phyloP scores from a whole-genome alignment of 64 coral and sea anemone genomes.

The Acropora tenuis region DNA sequence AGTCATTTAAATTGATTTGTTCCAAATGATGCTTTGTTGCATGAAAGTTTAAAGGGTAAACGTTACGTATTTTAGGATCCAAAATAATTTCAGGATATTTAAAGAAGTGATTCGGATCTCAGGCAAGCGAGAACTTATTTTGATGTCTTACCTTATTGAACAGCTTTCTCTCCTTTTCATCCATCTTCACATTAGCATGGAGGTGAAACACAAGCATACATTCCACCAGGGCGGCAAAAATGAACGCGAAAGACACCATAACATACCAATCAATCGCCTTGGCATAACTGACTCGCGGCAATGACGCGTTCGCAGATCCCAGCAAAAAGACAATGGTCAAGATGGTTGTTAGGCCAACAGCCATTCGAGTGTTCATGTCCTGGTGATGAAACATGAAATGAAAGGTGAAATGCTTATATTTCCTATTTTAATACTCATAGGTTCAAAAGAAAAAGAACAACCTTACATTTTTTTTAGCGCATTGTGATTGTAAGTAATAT shows the following conservation, averaged over 20 bases:
- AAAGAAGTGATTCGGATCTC: neutral
- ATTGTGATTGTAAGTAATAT: too few species aligned
- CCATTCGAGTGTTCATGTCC: slow-evolving; percentile 62
- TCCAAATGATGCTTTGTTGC: too few species aligned
- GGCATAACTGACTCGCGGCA: slow-evolving; percentile 77
- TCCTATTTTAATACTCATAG: too few species aligned
- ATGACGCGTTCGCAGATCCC: slow-evolving; percentile 49
- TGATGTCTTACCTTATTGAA: neutral
- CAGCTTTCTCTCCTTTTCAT: neutral
- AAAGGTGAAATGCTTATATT: too few species aligned
- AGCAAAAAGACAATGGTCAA: slow-evolving; percentile 37
- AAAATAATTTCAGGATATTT: too few species aligned
- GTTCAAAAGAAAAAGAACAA: too few species aligned
- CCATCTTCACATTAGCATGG: neutral
- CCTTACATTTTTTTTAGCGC: too few species aligned
- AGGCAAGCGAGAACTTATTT: neutral
- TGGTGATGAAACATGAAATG: neutral
- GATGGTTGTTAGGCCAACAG: slow-evolving; percentile 41
- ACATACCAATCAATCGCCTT: slow-evolving; percentile 85
- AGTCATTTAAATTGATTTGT: too few species aligned
- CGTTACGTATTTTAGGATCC: too few species aligned
- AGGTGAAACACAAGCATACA: slow-evolving; percentile 63
- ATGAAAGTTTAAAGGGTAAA: too few species aligned
- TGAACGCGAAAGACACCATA: slow-evolving; percentile 77
- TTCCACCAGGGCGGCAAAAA: slow-evolving; percentile 77